A percentile compares a stretch with the other conserved stretches of the same genome.
Conservation (phyloP, 2,113 vertebrate genomes). For the Chaetops frenatus region DNA sequence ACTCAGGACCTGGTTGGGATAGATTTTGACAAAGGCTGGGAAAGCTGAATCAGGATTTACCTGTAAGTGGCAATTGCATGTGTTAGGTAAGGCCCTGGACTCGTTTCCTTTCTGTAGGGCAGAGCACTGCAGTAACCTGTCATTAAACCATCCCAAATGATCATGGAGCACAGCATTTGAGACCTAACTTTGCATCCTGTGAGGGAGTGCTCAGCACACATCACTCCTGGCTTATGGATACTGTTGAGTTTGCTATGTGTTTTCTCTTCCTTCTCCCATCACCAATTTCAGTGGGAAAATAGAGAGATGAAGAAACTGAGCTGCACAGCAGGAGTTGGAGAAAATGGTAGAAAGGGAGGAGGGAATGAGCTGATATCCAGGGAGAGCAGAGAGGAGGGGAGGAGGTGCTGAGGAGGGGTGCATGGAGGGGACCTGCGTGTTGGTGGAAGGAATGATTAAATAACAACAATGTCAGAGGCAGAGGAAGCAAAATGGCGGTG, state of each 20-base stretch:
- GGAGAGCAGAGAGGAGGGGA: not conserved
- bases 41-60: not conserved
- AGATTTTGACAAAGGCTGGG: not conserved
- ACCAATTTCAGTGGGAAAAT: not conserved
- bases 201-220: accelerated
- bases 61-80: not conserved
- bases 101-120: not conserved
- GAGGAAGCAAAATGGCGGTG: not conserved
- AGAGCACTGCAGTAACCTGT: not conserved
- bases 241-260: not conserved
- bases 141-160: not conserved
- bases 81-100: not conserved
- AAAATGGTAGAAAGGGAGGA: not conserved
- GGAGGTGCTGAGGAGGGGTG: not conserved
- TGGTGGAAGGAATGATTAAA: not conserved
- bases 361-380: not conserved
- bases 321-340: not conserved
- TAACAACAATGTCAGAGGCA: not conserved
- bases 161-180: accelerated
- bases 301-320: not conserved
- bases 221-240: not conserved
- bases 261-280: not conserved
- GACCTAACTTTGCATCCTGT: not conserved
- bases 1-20: not conserved
- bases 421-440: accelerated